Evolutionary conservation across 2,113 vertebrate genomes (phyloP).

Genomic region (Grammomys surdaster): DNA sequence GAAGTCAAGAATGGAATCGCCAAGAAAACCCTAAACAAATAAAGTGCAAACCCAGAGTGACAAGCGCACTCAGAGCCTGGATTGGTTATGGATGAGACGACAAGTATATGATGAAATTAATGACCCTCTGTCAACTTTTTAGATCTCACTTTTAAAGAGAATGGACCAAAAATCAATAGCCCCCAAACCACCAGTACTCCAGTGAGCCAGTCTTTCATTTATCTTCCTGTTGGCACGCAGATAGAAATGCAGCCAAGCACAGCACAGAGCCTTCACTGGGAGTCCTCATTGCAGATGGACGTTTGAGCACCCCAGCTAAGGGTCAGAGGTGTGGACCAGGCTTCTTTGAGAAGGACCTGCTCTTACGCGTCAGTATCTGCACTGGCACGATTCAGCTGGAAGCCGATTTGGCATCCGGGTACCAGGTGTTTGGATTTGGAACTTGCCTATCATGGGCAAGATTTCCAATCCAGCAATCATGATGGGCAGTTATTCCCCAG

Average conservation of each 20-base stretch:
- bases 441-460: slow-evolving; percentile 52
- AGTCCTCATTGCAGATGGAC: slow-evolving; percentile 88
- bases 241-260: slow-evolving; percentile 92
- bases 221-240: slow-evolving; percentile 92
- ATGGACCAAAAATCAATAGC: slow-evolving; percentile 94
- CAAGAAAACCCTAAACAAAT: slow-evolving; percentile 94
- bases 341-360: slow-evolving; percentile 84
- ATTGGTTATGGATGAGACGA: slow-evolving; percentile 93
- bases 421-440: slow-evolving; percentile 39
- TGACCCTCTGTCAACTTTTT: slow-evolving; percentile 95
- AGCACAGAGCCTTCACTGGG: slow-evolving; percentile 88
- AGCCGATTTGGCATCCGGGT: slow-evolving; percentile 11
- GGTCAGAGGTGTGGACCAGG: slow-evolving; percentile 88
- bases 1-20: slow-evolving; percentile 82
- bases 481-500: background rate
- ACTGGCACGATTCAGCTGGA: slow-evolving; percentile 61
- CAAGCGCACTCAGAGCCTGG: slow-evolving; percentile 89
- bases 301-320: slow-evolving; percentile 87
- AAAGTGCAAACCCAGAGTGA: slow-evolving; percentile 94
- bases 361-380: slow-evolving; percentile 80
- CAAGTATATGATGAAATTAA: slow-evolving; percentile 95
- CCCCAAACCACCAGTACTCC: slow-evolving; percentile 92
- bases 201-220: slow-evolving; percentile 93
- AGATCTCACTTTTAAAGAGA: slow-evolving; percentile 95
- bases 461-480: background rate